These are phyloP conservation scores for Jacana jacana DNA, from an alignment of 2,113 vertebrate species.

Conservation along the genomic window DNA sequence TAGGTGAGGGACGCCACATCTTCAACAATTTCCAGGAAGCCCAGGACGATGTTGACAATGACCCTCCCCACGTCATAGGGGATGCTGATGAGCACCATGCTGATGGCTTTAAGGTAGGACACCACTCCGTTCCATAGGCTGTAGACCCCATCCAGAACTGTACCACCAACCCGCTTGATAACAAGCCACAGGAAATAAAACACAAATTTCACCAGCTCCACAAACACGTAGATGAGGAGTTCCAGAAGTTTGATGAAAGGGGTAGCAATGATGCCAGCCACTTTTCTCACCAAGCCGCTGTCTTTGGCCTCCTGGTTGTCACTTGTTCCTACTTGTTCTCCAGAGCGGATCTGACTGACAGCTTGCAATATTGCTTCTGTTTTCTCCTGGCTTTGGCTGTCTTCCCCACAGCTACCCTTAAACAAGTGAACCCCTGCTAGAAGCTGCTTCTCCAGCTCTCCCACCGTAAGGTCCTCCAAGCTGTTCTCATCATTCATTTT, in stretches of 20 bases:
- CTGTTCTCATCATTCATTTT: neutral
- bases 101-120: conserved; percentile 69
- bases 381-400: conserved; percentile 56
- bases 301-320: neutral
- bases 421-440: conserved; percentile 64
- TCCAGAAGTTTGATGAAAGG: conserved; percentile 71
- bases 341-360: conserved; percentile 61
- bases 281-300: conserved; percentile 2
- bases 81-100: conserved; percentile 72
- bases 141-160: conserved; percentile 41
- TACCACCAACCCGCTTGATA: conserved; percentile 24
- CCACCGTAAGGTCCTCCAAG: conserved; percentile 65
- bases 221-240: conserved; percentile 55
- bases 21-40: conserved; percentile 66
- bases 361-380: conserved; percentile 56
- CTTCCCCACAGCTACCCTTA: conserved; percentile 64
- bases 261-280: conserved; percentile 46
- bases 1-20: conserved; percentile 63
- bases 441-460: conserved; percentile 73
- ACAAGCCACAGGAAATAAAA: conserved; percentile 65
- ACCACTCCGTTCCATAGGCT: conserved; percentile 42
- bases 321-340: conserved; percentile 10
- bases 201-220: conserved; percentile 54
- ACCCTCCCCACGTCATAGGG: conserved; percentile 73
- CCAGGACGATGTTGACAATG: conserved; percentile 59